Percentiles rank a stretch among this genome's conserved stretches.
phyloP scores from a whole-genome alignment of 2,888 invertebrate genomes.

The Synergus laeviventris region DNA sequence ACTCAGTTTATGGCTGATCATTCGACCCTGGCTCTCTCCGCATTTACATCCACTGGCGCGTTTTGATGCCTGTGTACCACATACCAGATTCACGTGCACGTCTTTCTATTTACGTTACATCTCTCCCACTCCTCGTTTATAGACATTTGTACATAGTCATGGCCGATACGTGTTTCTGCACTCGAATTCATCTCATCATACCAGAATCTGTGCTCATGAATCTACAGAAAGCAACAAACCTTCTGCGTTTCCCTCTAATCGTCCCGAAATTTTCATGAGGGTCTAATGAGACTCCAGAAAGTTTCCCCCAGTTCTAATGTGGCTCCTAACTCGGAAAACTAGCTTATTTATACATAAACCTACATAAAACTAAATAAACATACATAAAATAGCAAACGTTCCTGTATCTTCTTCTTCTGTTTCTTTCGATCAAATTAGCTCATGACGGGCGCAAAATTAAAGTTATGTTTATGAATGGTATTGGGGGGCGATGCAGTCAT shows the following conservation, averaged over 20 bases:
- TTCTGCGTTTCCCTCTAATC: not conserved
- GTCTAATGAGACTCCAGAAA: not conserved
- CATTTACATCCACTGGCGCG: constrained; percentile 6
- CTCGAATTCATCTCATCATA: not conserved
- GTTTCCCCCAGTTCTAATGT: not conserved
- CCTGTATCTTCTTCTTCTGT: not conserved
- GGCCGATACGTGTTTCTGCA: not conserved
- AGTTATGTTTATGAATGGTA: constrained; percentile 8
- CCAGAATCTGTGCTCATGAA: not conserved
- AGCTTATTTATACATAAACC: not conserved
- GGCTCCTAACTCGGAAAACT: not conserved
- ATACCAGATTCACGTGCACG: not conserved
- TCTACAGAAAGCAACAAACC: not conserved
- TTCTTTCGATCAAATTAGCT: not conserved
- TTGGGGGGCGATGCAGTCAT: not conserved
- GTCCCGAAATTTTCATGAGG: not conserved
- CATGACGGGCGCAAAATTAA: not conserved
- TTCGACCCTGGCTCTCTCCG: constrained; percentile 64
- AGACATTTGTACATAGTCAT: not conserved
- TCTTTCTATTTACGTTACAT: constrained; percentile 18
- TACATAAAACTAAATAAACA: too few relatives aligned
- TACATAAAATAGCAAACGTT: not conserved
- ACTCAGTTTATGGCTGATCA: constrained; percentile 72
- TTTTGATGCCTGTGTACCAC: constrained; percentile 9
- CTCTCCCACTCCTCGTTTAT: not conserved